phyloP scores from a whole-genome alignment of 1,140 invertebrate species.

The Eupeodes corollae region DNA sequence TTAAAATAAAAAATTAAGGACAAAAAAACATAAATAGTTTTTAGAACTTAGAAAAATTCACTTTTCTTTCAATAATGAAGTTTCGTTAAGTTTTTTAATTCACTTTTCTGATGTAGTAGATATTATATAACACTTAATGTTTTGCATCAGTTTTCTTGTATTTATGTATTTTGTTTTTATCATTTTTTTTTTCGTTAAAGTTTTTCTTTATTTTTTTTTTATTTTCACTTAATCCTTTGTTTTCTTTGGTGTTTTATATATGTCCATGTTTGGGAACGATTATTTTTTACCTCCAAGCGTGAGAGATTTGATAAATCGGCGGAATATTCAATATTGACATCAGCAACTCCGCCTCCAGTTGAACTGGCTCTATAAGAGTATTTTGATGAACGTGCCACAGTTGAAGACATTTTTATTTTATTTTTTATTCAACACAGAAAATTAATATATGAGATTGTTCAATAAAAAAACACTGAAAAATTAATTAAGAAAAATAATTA shows the following conservation, averaged over 20 bases:
- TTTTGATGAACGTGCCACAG: conserved; percentile 73
- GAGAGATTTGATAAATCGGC: conserved; percentile 83
- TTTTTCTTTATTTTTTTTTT: not conserved
- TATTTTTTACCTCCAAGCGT: conserved; percentile 74
- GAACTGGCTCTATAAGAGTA: conserved; percentile 69
- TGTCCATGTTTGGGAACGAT: not conserved
- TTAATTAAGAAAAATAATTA: not conserved
- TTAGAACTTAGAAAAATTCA: not conserved
- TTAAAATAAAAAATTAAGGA: conserved; percentile 10
- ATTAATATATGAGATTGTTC: not conserved
- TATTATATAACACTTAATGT: not conserved
- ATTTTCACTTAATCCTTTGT: not conserved
- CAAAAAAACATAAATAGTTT: conserved; percentile 6
- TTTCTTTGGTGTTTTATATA: not conserved
- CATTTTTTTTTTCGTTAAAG: not conserved
- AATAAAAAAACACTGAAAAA: not conserved
- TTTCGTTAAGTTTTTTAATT: not conserved
- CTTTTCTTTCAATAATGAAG: not conserved
- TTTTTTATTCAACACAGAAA: conserved; percentile 4
- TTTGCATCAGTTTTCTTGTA: not conserved
- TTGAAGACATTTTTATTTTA: conserved; percentile 41
- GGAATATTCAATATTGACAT: conserved; percentile 88
- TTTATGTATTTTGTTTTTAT: not conserved
- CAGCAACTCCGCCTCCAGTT: conserved; percentile 63
- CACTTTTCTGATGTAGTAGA: not conserved